Evolutionary conservation across 2,888 invertebrate genomes (phyloP).

Genomic region (Drosophila sordidapex): DNA sequence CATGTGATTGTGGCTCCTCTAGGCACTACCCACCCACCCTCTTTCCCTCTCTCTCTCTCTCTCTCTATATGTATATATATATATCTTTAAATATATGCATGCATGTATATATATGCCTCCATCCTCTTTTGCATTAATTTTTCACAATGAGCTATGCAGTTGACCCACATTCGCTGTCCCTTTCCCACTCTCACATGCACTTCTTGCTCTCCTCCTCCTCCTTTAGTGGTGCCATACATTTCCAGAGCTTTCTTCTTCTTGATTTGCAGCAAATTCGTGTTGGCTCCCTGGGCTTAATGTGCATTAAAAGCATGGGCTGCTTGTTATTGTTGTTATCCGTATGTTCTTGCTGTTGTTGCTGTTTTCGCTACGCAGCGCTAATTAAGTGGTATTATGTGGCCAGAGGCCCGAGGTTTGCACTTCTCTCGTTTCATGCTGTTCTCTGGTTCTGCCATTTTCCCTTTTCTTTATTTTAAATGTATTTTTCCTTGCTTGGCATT

Average conservation of each 20-base stretch:
- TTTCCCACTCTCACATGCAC: background rate
- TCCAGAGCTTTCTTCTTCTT: conserved; percentile 45
- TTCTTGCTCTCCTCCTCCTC: background rate
- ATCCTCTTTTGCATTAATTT: conserved; percentile 30
- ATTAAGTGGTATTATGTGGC: conserved; percentile 54
- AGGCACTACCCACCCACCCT: background rate
- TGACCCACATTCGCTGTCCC: conserved; percentile 66
- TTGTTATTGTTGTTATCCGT: conserved; percentile 22
- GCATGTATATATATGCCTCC: background rate
- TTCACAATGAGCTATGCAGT: conserved; percentile 56
- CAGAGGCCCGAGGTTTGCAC: conserved; percentile 6
- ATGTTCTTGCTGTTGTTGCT: conserved; percentile 17
- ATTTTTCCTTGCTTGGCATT: background rate
- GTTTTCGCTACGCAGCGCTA: conserved; percentile 43
- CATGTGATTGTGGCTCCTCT: conserved; percentile 37
- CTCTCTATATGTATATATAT: too few relatives aligned
- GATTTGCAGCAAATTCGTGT: conserved; percentile 59
- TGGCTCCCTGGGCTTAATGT: conserved; percentile 46
- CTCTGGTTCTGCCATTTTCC: background rate
- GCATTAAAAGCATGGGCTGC: conserved; percentile 46
- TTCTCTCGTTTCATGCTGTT: conserved; percentile 10
- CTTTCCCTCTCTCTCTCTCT: background rate
- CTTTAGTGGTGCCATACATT: conserved; percentile 19
- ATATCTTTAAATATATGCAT: background rate
- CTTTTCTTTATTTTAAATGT: background rate